These are phyloP conservation scores for Drosophila saltans DNA, from an alignment of 1,140 invertebrate genomes.

Conservation along the genomic window DNA sequence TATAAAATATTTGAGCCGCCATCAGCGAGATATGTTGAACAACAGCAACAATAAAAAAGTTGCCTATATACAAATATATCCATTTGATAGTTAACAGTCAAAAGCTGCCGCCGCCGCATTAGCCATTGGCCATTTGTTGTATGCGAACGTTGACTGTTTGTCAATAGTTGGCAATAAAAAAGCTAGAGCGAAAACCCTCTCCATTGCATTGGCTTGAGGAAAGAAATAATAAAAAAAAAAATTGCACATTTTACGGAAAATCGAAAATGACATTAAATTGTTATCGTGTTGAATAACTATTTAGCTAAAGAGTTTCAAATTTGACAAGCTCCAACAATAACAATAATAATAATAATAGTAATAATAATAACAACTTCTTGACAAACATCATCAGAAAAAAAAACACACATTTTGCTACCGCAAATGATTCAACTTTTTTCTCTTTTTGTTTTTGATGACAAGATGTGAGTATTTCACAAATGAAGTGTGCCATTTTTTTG, in stretches of 20 bases:
- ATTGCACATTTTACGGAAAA: slow-evolving; percentile 9
- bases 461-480: background rate
- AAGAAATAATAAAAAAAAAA: background rate
- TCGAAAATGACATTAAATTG: slow-evolving; percentile 9
- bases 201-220: background rate
- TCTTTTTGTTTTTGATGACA: background rate
- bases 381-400: background rate
- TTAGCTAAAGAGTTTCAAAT: slow-evolving; percentile 4
- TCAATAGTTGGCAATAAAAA: slow-evolving; percentile 1
- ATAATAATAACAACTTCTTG: background rate
- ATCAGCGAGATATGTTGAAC: slow-evolving; percentile 4
- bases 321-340: background rate
- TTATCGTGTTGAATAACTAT: background rate
- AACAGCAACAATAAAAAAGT: slow-evolving; percentile 18
- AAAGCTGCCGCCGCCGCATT: slow-evolving; percentile 18
- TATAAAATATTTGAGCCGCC: slow-evolving; percentile 5
- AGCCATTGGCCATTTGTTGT: slow-evolving; percentile 12
- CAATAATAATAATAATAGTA: background rate
- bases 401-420: background rate
- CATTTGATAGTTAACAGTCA: slow-evolving; percentile 35
- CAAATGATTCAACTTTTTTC: background rate
- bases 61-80: slow-evolving; percentile 6
- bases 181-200: background rate
- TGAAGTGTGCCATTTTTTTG: background rate
- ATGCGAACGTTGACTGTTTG: background rate